phyloP scores from a whole-genome alignment of 2,113 vertebrate genomes.

The Phocoena sinus region DNA sequence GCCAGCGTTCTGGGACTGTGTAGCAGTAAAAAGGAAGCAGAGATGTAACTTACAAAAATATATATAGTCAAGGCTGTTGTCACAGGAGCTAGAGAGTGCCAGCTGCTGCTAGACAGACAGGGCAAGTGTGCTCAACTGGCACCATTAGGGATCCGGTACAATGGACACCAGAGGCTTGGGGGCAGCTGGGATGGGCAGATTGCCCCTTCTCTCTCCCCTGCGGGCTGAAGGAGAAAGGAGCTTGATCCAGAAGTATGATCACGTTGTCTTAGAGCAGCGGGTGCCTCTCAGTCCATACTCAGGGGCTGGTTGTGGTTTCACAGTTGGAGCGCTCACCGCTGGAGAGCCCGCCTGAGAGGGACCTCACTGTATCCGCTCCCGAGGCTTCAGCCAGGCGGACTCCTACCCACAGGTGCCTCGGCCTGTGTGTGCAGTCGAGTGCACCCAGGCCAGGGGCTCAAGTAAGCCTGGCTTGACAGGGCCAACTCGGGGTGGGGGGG shows the following conservation, averaged over 20 bases:
- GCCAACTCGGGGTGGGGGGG: neutral
- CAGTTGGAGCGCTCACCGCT: neutral
- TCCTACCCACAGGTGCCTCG: too few relatives aligned
- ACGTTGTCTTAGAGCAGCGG: neutral
- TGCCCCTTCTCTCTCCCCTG: neutral
- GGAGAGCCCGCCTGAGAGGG: neutral
- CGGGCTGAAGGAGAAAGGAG: neutral
- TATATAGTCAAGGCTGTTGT: neutral
- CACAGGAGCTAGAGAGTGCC: neutral
- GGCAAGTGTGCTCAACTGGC: neutral
- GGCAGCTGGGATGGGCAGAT: neutral
- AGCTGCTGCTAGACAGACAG: neutral
- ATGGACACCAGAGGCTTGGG: neutral
- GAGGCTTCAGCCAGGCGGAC: neutral
- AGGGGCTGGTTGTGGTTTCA: neutral
- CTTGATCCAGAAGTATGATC: neutral
- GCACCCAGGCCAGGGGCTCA: neutral
- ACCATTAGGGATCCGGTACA: neutral
- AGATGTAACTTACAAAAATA: neutral
- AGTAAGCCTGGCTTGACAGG: neutral
- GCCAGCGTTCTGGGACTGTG: neutral
- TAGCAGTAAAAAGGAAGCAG: neutral
- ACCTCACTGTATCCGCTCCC: neutral
- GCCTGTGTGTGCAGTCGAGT: accelerated
- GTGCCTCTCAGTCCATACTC: neutral